phyloP scores from a whole-genome alignment of 2,888 invertebrate species.

The Melolontha melolontha region DNA sequence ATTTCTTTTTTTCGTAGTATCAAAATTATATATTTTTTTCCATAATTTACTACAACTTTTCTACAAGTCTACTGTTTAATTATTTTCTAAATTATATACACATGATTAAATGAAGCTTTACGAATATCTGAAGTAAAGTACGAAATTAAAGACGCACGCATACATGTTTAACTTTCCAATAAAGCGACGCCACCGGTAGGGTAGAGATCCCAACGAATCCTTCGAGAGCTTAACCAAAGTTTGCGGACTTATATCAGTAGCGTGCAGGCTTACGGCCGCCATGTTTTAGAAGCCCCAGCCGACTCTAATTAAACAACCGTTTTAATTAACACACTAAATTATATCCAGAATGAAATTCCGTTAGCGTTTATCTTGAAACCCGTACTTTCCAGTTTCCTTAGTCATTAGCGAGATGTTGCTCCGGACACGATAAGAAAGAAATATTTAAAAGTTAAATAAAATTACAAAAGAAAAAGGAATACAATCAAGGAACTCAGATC shows the following conservation, averaged over 20 bases:
- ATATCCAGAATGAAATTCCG: conserved; percentile 66
- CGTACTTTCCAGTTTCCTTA: conserved; percentile 40
- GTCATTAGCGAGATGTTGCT: conserved; percentile 35
- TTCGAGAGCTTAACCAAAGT: conserved; percentile 56
- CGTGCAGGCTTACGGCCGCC: conserved; percentile 62
- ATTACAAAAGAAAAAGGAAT: conserved; percentile 25
- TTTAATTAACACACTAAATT: conserved; percentile 68
- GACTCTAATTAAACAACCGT: conserved; percentile 67
- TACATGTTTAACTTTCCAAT: conserved; percentile 35
- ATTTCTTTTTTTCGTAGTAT: too few species aligned
- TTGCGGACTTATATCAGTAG: conserved; percentile 63
- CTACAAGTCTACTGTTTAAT: too few species aligned
- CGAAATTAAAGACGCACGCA: conserved; percentile 20
- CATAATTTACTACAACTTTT: too few species aligned
- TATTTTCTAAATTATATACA: too few species aligned
- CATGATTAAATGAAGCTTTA: too few species aligned
- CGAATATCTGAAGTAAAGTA: too few species aligned
- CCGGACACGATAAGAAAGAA: conserved; percentile 24
- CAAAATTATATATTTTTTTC: too few species aligned
- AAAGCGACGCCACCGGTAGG: conserved; percentile 17
- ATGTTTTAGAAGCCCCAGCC: conserved; percentile 61
- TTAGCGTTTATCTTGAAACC: conserved; percentile 61
- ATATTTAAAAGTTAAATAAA: conserved; percentile 19
- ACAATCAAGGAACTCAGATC: conserved; percentile 20
- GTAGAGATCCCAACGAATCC: conserved; percentile 27